phyloP scores from a whole-genome alignment of 2,797 vertebrate species.

The Enteromius viviparus region DNA sequence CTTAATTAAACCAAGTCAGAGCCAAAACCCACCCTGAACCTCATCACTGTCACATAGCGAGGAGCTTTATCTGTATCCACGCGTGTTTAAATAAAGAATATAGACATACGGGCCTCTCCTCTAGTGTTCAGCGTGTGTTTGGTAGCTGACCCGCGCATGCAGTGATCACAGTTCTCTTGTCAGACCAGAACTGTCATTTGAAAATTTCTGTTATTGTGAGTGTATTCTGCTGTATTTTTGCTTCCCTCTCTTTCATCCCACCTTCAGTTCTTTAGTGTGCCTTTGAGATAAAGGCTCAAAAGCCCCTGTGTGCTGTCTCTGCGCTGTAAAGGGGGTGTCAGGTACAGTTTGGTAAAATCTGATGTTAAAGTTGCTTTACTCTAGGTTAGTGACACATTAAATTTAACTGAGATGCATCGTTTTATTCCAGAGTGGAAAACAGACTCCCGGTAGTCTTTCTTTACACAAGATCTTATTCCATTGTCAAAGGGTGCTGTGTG shows the following conservation, averaged over 20 bases:
- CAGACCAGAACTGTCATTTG: conserved; percentile 10
- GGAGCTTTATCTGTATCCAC: neutral
- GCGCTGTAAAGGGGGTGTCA: conserved; percentile 41
- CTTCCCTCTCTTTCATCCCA: conserved; percentile 34
- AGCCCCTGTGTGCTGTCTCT: conserved; percentile 43
- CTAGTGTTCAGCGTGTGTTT: conserved; percentile 46
- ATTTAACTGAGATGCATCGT: conserved; percentile 39
- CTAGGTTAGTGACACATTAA: conserved; percentile 42
- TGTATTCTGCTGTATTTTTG: conserved; percentile 29
- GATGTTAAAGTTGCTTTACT: conserved; percentile 46
- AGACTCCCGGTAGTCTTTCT: conserved; percentile 13
- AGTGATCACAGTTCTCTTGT: conserved; percentile 26
- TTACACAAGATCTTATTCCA: neutral
- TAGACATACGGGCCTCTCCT: neutral
- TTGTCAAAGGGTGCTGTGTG: neutral
- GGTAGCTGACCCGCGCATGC: conserved; percentile 13
- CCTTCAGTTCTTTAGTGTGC: conserved; percentile 30
- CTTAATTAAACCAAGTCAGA: conserved; percentile 26
- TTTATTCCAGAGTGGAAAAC: conserved; percentile 6
- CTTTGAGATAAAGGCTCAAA: conserved; percentile 52
- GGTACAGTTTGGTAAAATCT: conserved; percentile 45
- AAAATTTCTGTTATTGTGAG: neutral
- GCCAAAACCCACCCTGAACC: neutral
- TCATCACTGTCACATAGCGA: conserved; percentile 7
- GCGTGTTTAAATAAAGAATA: conserved; percentile 14